These are phyloP conservation scores for Drosophila ogumai DNA, from an alignment of 1,140 invertebrate species.

Conservation along the genomic window DNA sequence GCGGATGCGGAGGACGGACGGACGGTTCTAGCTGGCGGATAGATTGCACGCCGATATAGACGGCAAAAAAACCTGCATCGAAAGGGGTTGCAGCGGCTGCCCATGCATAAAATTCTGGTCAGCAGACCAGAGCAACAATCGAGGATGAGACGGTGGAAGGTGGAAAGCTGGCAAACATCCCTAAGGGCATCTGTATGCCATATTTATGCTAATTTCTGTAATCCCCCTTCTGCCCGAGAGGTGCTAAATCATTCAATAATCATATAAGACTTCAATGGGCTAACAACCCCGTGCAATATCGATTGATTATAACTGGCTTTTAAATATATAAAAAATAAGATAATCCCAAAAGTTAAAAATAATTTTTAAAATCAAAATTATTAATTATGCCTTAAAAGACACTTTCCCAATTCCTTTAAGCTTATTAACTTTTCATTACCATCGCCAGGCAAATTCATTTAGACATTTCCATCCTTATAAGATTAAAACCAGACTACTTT, in stretches of 20 bases:
- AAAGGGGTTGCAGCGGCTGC: conserved; percentile 34
- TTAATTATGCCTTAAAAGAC: not conserved
- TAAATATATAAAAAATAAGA: not conserved
- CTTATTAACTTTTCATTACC: no score
- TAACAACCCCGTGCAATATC: not conserved
- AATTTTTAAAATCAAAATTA: no score
- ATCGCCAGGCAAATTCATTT: not conserved
- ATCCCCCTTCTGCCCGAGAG: no score
- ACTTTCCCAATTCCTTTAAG: not conserved
- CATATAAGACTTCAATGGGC: not conserved
- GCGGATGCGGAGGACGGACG: not conserved
- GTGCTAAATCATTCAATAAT: not conserved
- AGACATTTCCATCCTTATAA: not conserved
- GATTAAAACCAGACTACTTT: not conserved
- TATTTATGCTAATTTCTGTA: conserved; percentile 5
- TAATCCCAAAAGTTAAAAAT: no score
- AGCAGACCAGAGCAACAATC: conserved; percentile 46
- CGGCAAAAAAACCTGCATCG: conserved; percentile 31
- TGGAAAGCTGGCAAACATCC: not conserved
- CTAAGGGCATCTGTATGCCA: not conserved
- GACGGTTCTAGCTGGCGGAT: conserved; percentile 5
- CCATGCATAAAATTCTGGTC: conserved; percentile 55
- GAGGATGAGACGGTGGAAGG: conserved; percentile 22
- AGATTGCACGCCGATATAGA: conserved; percentile 72
- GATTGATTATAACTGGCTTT: not conserved